phyloP scores from a whole-genome alignment of 2,888 invertebrate genomes.

The Ypsolopha scabrella region DNA sequence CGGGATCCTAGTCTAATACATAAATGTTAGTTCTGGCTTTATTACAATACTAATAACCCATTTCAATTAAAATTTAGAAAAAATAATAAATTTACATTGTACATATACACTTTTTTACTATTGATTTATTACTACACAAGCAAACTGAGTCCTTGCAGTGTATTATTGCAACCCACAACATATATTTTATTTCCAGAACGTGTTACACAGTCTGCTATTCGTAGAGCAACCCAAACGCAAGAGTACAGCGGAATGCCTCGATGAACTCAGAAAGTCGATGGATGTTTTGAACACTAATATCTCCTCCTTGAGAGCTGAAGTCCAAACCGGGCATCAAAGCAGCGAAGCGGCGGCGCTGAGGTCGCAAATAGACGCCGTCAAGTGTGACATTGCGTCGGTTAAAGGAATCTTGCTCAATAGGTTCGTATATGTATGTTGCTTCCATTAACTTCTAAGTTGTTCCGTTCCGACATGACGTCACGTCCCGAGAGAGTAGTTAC shows the following conservation, averaged over 20 bases:
- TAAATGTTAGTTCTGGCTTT: too few relatives aligned
- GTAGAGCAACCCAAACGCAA: constrained; percentile 74
- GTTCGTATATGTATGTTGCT: constrained; percentile 31
- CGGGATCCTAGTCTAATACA: too few relatives aligned
- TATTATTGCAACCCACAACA: neutral
- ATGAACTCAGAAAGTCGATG: constrained; percentile 76
- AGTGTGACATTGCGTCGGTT: constrained; percentile 77
- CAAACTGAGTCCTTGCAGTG: neutral
- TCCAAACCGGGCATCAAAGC: constrained; percentile 64
- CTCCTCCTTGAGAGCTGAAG: constrained; percentile 73
- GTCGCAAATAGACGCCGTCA: constrained; percentile 75
- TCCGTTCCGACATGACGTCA: too few relatives aligned
- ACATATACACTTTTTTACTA: too few relatives aligned
- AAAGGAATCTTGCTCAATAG: constrained; percentile 80
- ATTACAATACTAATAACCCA: too few relatives aligned
- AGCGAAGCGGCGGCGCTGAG: constrained; percentile 49
- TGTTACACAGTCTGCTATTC: constrained; percentile 66
- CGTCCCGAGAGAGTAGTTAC: too few relatives aligned
- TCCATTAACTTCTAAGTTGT: too few relatives aligned
- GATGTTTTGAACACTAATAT: constrained; percentile 77
- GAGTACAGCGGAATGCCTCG: constrained; percentile 74
- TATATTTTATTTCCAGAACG: constrained; percentile 36
- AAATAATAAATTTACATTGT: too few relatives aligned
- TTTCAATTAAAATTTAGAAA: too few relatives aligned
- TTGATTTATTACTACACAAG: too few relatives aligned